Base-by-base conservation (phyloP, 2,888 invertebrate species). In the Cryptocheilus praepositus region DNA sequence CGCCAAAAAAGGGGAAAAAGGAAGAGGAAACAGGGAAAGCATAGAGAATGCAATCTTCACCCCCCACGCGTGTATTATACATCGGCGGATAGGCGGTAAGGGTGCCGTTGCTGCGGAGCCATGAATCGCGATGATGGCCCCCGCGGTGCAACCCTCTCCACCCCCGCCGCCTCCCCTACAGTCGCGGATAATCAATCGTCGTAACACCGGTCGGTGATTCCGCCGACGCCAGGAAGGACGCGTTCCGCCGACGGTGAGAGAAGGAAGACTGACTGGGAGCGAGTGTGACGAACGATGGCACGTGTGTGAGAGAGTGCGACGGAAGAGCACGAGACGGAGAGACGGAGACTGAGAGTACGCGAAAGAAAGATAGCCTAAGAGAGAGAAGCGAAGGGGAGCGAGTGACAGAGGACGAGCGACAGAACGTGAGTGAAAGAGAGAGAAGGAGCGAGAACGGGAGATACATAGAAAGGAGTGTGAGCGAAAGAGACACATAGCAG, bases 111-210 rank as follows among this genome's bases (percentile, higher is more conserved):
- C 68, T 67, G 73, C 76, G 74, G 73, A 84, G 85, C 85, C 85
- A 88, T 88, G 87, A 89, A 89, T 88, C 83, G 87, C 86, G 87
- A 89, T 87, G 86, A 88, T 85, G 86, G 83, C 81, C 80, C 85
- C 83, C 85, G 81, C 85, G 69, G 70, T 76, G 64, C 74, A 46
- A 82, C 79, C 81, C 82, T 78, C 82, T 82, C 78, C 71, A 68
- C 76, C 78, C 81, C 77, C 73, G 44, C 15, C 78, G 77, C 80
- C 83, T 74, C 81, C 82, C 77, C 81, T 71, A 77, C 77, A 82
- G 82, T 81, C 83, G 81, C 83, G 85, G 86, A 88, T 88, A 88
- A 88, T 88, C 88, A 88, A 88, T 88, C 87, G 88, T 88, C 87
- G 88, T 86, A 87, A 88, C 86, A 85, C 85, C 84, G 85, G 84